phyloP scores from a whole-genome alignment of 2,888 invertebrate genomes.

The Cantharis rufa region DNA sequence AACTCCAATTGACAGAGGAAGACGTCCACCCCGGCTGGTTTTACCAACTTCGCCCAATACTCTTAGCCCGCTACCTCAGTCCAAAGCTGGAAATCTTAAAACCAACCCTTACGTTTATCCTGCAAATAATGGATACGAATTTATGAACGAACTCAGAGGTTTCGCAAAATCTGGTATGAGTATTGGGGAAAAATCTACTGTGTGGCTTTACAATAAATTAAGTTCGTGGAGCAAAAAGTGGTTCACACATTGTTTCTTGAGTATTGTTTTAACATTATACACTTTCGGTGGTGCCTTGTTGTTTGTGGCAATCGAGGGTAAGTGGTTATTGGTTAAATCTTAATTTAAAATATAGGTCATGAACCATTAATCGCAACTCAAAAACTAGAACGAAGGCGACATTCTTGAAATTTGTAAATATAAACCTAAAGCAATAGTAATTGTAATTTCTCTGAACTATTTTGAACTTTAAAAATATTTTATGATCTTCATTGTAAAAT shows the following conservation, averaged over 20 bases:
- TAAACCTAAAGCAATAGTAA: not conserved
- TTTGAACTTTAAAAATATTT: not conserved
- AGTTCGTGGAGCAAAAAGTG: conserved; percentile 77
- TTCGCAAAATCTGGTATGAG: conserved; percentile 80
- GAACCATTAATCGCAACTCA: not conserved
- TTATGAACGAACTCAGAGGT: conserved; percentile 77
- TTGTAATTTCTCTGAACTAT: not conserved
- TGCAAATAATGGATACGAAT: conserved; percentile 71
- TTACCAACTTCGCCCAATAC: conserved; percentile 1
- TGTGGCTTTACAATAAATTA: conserved; percentile 78
- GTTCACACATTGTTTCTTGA: conserved; percentile 88
- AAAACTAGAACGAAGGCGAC: not conserved
- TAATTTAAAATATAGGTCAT: not conserved
- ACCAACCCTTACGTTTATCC: conserved; percentile 58
- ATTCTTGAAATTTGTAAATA: not conserved
- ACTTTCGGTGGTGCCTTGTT: conserved; percentile 80
- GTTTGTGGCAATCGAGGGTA: conserved; percentile 80
- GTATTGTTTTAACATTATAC: conserved; percentile 76
- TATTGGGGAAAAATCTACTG: conserved; percentile 81
- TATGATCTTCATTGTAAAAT: not conserved
- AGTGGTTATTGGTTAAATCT: conserved; percentile 40
- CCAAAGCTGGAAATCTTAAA: conserved; percentile 9
- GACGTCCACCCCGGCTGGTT: conserved; percentile 19
- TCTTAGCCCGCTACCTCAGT: conserved; percentile 2
- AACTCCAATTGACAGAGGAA: conserved; percentile 21